Conservation (phyloP, 1,140 invertebrate species). For the Patella vulgata region DNA sequence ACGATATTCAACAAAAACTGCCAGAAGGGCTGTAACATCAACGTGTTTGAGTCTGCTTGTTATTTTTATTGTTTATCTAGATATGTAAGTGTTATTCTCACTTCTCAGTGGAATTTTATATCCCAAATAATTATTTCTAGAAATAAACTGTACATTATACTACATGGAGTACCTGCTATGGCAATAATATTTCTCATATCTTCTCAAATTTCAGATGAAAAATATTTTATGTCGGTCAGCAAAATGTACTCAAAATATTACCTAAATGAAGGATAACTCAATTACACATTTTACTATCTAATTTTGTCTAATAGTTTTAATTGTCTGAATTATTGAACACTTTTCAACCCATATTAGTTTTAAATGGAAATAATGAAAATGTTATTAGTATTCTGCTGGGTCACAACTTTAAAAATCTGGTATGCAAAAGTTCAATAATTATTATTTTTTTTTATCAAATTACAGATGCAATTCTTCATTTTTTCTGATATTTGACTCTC, state of each 20-base stretch:
- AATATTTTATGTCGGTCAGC: not conserved
- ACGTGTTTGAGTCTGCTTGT: constrained; percentile 16
- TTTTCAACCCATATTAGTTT: too few relatives aligned
- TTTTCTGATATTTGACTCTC: constrained; percentile 1
- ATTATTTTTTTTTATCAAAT: not conserved
- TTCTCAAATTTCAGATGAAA: not conserved
- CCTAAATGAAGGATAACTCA: too few relatives aligned
- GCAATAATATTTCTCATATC: not conserved
- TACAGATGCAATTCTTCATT: not conserved
- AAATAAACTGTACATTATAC: not conserved
- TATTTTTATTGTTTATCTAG: constrained; percentile 21
- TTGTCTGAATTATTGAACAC: too few relatives aligned
- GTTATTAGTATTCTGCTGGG: too few relatives aligned
- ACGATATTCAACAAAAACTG: constrained; percentile 14
- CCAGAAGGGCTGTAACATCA: constrained; percentile 23
- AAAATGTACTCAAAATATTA: not conserved
- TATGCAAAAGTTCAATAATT: not conserved
- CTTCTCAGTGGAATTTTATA: too few relatives aligned
- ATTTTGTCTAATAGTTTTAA: too few relatives aligned
- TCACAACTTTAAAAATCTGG: too few relatives aligned
- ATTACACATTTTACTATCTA: too few relatives aligned
- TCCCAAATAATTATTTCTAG: not conserved
- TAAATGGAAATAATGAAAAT: too few relatives aligned
- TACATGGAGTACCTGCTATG: not conserved
- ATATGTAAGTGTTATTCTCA: constrained; percentile 23